Percentiles rank a stretch among this genome's conserved stretches.
Evolutionary conservation across 1,140 invertebrate species (phyloP).

Genomic region (Luehdorfia chinensis): DNA sequence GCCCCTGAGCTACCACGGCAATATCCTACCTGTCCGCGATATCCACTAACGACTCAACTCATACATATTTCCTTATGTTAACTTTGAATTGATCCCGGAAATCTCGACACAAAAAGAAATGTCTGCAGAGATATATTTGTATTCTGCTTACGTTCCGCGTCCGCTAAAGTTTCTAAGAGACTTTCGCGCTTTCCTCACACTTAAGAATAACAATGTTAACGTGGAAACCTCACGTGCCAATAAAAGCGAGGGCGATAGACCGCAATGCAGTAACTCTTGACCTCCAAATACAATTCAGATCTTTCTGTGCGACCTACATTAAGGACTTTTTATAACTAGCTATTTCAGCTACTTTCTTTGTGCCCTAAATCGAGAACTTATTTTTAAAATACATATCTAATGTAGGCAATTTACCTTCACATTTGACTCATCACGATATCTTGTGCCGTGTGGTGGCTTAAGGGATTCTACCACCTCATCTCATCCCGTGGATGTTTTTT

Average conservation of each 20-base stretch:
- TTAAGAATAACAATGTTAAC: conserved; percentile 1
- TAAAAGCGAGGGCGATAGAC: conserved; percentile 7
- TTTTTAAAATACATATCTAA: too few relatives aligned
- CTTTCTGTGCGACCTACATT: conserved; percentile 12
- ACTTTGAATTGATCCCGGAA: too few relatives aligned
- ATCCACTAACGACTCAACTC: too few relatives aligned
- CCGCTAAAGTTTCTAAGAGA: background rate
- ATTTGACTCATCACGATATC: too few relatives aligned
- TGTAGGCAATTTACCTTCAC: too few relatives aligned
- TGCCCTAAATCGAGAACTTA: too few relatives aligned
- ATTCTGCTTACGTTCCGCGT: background rate
- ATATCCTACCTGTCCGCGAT: too few relatives aligned
- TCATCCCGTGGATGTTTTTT: too few relatives aligned
- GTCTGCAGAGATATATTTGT: background rate
- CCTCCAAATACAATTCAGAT: conserved; percentile 27
- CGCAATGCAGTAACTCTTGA: conserved; percentile 29
- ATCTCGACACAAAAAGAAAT: background rate
- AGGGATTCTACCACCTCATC: too few relatives aligned
- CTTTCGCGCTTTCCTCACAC: background rate
- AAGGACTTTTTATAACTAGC: background rate
- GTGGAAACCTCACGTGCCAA: conserved; percentile 1
- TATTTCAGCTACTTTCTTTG: background rate
- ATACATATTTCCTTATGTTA: too few relatives aligned
- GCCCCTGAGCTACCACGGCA: too few relatives aligned
- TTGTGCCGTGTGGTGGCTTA: too few relatives aligned